Conservation (phyloP, 1,140 invertebrate genomes). For the Caenorhabditis brenneri region DNA sequence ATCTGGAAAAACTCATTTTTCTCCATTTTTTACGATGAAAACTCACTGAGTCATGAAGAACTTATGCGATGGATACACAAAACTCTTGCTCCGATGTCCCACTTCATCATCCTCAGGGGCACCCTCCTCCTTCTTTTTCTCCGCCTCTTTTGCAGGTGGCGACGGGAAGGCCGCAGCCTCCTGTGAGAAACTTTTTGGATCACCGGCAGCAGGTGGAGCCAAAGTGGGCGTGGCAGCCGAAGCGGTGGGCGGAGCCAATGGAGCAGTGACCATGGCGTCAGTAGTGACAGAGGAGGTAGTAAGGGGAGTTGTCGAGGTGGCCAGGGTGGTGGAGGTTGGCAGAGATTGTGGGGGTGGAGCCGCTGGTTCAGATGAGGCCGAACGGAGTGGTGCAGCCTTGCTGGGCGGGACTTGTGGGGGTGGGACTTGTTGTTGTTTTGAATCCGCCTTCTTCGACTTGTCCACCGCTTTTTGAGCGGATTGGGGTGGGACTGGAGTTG, state of each 20-base stretch:
- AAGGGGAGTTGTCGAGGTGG: not conserved
- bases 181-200: too few species aligned
- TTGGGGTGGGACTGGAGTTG: too few species aligned
- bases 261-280: not conserved
- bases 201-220: too few species aligned
- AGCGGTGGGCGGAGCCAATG: not conserved
- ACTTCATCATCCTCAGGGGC: not conserved
- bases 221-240: not conserved
- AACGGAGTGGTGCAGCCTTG: not conserved
- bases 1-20: not conserved
- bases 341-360: not conserved
- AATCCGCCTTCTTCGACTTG: too few species aligned
- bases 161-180: not conserved
- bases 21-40: not conserved
- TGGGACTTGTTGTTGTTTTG: too few species aligned
- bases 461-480: too few species aligned
- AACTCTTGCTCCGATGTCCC: not conserved
- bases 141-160: not conserved
- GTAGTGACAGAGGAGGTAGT: not conserved
- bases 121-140: not conserved
- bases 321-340: not conserved
- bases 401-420: too few species aligned
- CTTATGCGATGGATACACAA: not conserved
- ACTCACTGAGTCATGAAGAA: constrained; percentile 29
- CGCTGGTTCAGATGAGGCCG: not conserved